Evolutionary conservation across 2,888 invertebrate genomes (phyloP), one percentile per base, ranked within the genome.

Genomic region (Ormyrus rosae): DNA sequence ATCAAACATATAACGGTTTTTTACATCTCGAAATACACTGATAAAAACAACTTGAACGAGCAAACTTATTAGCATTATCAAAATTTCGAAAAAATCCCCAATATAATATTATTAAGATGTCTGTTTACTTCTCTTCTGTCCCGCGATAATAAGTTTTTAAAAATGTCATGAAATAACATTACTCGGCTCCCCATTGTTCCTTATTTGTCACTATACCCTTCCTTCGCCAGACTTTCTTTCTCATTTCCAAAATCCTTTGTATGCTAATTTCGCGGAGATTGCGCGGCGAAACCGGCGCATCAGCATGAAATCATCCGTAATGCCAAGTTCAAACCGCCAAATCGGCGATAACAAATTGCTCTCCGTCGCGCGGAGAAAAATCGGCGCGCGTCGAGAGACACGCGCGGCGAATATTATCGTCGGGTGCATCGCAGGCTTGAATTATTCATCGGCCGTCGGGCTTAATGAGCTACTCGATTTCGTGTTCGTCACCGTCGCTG

Each of bases 381-480:
- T n/a, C n/a, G 13, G 13, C 13, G n/a, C 51, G 8, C 13, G 48
- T 2, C 19, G 11, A 55, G 45, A 58, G 48, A 55, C 46, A 46
- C 19, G 19, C 19, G 19, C 5, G 19, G 11, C 63, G 55, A 55
- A 63, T 65, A 63, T 65, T 65, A 58, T 64, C 65, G 19, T 6
- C 50, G 34, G 34, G n/a, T 45, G 51, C 48, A 13, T 5, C 19
- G 51, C 45, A 13, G n/a, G 45, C 6, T 50, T 70, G 70, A 70
- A 77, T 77, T 58, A 77, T 77, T 77, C 77, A 71, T 70, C 51
- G 50, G 50, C 51, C 11, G 75, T 45, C 61, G 13, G 13, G 50
- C 46, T 34, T 60, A 75, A 75, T 68, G 53, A 67, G 48, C 70
- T 71, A 71, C 77, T 77, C 77, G 70, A 77, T 65, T 71, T 77